Conservation (phyloP, 2,113 vertebrate species). For the Trochalopteron elliotii region DNA sequence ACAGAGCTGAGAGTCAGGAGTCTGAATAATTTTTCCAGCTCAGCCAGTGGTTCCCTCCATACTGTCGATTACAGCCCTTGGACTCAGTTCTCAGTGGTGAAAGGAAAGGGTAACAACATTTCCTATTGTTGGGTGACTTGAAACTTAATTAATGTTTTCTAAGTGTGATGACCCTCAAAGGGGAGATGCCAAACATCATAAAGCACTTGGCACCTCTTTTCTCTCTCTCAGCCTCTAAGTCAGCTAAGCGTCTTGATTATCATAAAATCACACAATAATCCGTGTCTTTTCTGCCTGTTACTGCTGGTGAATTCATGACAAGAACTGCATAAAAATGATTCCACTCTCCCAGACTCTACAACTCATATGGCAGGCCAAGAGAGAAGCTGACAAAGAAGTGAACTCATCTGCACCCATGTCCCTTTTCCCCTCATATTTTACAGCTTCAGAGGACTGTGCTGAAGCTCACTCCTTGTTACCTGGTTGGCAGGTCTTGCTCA, state of each 20-base stretch:
- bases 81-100: constrained; percentile 5
- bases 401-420: not conserved
- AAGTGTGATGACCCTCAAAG: constrained; percentile 20
- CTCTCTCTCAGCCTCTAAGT: constrained; percentile 3
- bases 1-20: not conserved
- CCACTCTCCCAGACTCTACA: not conserved
- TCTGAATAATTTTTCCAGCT: not conserved
- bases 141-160: constrained; percentile 58
- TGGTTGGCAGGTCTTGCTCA: not conserved
- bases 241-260: not conserved
- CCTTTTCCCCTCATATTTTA: not conserved
- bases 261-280: constrained; percentile 50
- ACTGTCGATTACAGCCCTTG: not conserved
- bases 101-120: constrained; percentile 20
- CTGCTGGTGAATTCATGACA: constrained; percentile 13
- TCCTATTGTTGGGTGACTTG: constrained; percentile 5
- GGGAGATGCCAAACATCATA: constrained; percentile 43
- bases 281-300: constrained; percentile 3
- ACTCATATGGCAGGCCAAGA: constrained; percentile 1
- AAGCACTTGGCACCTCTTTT: constrained; percentile 4
- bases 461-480: constrained; percentile 28
- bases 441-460: not conserved
- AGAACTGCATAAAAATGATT: not conserved
- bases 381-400: not conserved
- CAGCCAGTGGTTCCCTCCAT: constrained; percentile 5